phyloP scores from a whole-genome alignment of 1,140 invertebrate genomes.

The Drosophila rufa region DNA sequence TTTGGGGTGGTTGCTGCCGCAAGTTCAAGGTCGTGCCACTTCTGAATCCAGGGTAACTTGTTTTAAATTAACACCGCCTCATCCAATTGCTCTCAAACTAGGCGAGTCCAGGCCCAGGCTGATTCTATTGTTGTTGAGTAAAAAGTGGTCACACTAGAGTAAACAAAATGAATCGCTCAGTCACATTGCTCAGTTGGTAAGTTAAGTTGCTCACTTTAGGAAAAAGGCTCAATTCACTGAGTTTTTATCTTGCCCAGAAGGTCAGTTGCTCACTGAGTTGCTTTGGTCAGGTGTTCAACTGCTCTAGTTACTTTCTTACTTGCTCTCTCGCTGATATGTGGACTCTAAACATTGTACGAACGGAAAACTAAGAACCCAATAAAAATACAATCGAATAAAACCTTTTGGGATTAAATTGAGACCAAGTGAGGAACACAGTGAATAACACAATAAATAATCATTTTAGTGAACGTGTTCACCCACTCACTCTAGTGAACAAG shows the following conservation, averaged over 20 bases:
- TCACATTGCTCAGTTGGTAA: no score
- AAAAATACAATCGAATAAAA: no score
- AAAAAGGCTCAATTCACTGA: not conserved
- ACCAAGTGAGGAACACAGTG: not conserved
- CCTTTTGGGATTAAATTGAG: no score
- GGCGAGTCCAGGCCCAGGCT: not conserved
- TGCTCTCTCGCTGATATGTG: no score
- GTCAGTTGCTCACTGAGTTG: not conserved
- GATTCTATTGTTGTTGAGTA: not conserved
- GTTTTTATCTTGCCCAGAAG: no score
- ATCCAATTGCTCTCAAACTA: slow-evolving; percentile 36
- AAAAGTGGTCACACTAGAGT: not conserved
- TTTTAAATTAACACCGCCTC: slow-evolving; percentile 33
- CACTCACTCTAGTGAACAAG: slow-evolving; percentile 19
- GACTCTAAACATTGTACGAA: no score
- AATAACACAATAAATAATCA: not conserved
- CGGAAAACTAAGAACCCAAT: no score
- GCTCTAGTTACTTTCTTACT: no score
- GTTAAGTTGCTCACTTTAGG: not conserved
- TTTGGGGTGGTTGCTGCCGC: slow-evolving; percentile 41
- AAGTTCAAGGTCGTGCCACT: slow-evolving; percentile 68
- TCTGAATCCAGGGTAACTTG: slow-evolving; percentile 16
- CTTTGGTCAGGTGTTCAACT: no score
- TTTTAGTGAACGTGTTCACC: not conserved
- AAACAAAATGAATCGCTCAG: not conserved